Conservation (phyloP, 2,888 invertebrate genomes). For the Scaptodrosophila latifasciaeformis region DNA sequence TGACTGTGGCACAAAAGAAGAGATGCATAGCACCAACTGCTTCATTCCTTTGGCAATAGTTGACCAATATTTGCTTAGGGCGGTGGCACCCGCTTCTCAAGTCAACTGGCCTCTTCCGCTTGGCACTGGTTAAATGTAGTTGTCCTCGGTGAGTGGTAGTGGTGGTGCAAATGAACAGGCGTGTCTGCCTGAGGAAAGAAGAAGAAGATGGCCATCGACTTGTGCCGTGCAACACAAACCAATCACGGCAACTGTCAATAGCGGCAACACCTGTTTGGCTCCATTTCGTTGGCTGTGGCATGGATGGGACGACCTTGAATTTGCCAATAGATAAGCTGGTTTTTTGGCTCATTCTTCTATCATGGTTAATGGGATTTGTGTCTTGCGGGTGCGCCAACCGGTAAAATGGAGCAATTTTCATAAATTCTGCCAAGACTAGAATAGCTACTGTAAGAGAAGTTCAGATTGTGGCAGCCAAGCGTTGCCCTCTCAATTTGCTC, state of each 20-base stretch:
- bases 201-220: conserved; percentile 13
- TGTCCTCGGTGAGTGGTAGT: conserved; percentile 34
- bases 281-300: conserved; percentile 7
- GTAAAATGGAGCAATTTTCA: conserved; percentile 24
- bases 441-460: conserved; percentile 20
- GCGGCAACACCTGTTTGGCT: conserved; percentile 49
- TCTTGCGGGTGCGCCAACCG: conserved; percentile 28
- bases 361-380: conserved; percentile 15
- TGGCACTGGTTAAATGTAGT: conserved; percentile 45
- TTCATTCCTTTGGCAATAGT: background rate
- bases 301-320: conserved; percentile 45
- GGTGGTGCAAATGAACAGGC: conserved; percentile 35
- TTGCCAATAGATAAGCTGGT: conserved; percentile 1
- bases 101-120: conserved; percentile 24
- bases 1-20: conserved; percentile 33
- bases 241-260: conserved; percentile 59
- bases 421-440: conserved; percentile 4
- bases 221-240: conserved; percentile 51
- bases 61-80: conserved; percentile 51
- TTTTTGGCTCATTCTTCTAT: too few species aligned
- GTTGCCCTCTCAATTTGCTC: conserved; percentile 16
- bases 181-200: conserved; percentile 26
- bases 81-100: conserved; percentile 36
- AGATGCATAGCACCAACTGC: background rate
- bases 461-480: conserved; percentile 8